Conservation (phyloP, 2,797 vertebrate species). For the Gallinago solitaria region DNA sequence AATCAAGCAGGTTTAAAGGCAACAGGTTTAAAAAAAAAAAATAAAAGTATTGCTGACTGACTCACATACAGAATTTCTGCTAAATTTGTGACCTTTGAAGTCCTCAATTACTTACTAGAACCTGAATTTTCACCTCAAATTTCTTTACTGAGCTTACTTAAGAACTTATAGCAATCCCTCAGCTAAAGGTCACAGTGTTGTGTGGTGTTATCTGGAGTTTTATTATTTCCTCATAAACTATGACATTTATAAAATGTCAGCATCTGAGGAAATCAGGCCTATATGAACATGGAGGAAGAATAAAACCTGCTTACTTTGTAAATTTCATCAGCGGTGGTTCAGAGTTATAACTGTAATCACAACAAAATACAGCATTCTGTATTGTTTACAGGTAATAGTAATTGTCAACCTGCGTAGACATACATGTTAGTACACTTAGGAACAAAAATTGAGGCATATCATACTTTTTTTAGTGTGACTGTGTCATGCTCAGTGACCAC, state of each 20-base stretch:
- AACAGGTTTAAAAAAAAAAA: background rate
- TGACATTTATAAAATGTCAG: slow-evolving; percentile 78
- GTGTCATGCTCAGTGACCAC: background rate
- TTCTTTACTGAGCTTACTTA: slow-evolving; percentile 63
- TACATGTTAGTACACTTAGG: background rate
- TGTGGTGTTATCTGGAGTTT: slow-evolving; percentile 65
- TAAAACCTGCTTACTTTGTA: background rate
- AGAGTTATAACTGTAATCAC: background rate
- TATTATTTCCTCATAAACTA: slow-evolving; percentile 75
- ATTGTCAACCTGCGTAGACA: background rate
- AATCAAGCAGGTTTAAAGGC: background rate
- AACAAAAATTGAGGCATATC: background rate
- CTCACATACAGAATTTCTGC: slow-evolving; percentile 44
- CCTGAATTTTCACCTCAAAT: slow-evolving; percentile 63
- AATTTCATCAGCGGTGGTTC: background rate
- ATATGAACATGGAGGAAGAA: background rate
- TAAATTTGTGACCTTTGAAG: slow-evolving; percentile 69
- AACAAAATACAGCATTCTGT: background rate
- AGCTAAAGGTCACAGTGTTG: slow-evolving; percentile 72
- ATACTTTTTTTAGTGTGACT: background rate
- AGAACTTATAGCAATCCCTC: slow-evolving; percentile 59
- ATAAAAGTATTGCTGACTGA: background rate
- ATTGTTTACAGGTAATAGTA: background rate
- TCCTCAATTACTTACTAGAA: slow-evolving; percentile 69
- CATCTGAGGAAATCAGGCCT: slow-evolving; percentile 39